Conservation (phyloP, 1,140 invertebrate species). For the Drosophila nebulosa region DNA sequence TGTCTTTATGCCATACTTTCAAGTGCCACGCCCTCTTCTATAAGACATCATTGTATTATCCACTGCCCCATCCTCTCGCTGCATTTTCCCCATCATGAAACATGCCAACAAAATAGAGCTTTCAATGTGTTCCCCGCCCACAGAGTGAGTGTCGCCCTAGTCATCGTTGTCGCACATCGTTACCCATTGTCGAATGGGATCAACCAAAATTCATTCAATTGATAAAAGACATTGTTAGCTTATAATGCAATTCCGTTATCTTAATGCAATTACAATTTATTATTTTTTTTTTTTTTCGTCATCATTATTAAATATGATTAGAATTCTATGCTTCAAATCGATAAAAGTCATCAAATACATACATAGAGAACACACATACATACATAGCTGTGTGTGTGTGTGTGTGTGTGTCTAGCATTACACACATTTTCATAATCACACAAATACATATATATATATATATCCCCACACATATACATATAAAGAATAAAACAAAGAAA, state of each 20-base stretch:
- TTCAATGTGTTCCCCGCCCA: no score
- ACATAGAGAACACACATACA: not conserved
- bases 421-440: no score
- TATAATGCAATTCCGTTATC: slow-evolving; percentile 47
- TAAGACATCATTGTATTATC: not conserved
- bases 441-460: no score
- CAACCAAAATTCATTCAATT: slow-evolving; percentile 49
- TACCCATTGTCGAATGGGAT: slow-evolving; percentile 7
- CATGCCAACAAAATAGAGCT: not conserved
- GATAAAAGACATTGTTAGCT: slow-evolving; percentile 71
- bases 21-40: not conserved
- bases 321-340: slow-evolving; percentile 41
- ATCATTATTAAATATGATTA: slow-evolving; percentile 16
- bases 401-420: not conserved
- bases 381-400: not conserved
- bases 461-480: not conserved
- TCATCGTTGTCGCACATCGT: slow-evolving; percentile 11
- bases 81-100: not conserved
- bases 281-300: slow-evolving; percentile 14
- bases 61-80: not conserved
- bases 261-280: slow-evolving; percentile 11
- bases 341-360: slow-evolving; percentile 61
- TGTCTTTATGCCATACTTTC: slow-evolving; percentile 23
- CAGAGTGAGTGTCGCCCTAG: not conserved
- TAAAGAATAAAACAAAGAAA: slow-evolving; percentile 29